Conservation (phyloP, 2,888 invertebrate species). For the Plebejus argus region DNA sequence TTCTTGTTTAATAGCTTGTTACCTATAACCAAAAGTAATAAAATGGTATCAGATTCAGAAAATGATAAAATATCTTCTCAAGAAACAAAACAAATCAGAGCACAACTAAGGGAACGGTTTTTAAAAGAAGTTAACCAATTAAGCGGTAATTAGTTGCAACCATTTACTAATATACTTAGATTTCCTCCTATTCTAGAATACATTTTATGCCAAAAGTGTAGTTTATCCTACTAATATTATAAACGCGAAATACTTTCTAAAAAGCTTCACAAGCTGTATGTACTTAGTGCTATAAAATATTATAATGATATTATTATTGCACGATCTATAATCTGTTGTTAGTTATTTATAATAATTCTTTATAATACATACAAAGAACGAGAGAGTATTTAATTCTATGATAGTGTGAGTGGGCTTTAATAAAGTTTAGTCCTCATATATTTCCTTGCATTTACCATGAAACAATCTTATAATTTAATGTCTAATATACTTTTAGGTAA, state of each 20-base stretch:
- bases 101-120: slow-evolving; percentile 63
- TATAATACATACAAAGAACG: no score
- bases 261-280: no score
- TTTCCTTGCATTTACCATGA: no score
- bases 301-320: no score
- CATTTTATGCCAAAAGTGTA: not conserved
- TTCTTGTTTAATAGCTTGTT: not conserved
- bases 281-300: no score
- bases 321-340: no score
- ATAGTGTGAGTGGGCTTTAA: no score
- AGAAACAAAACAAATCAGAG: slow-evolving; percentile 49
- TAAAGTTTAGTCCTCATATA: no score
- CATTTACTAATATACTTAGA: not conserved
- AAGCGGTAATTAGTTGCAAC: slow-evolving; percentile 51
- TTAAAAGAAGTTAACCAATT: slow-evolving; percentile 57
- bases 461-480: not conserved
- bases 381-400: no score
- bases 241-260: no score
- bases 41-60: slow-evolving; percentile 40
- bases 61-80: slow-evolving; percentile 48
- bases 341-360: no score
- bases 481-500: slow-evolving; percentile 52
- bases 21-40: not conserved
- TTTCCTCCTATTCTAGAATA: not conserved
- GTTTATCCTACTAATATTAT: no score